Conservation (phyloP, 2,113 vertebrate species). For the Microcebus jonahi region DNA sequence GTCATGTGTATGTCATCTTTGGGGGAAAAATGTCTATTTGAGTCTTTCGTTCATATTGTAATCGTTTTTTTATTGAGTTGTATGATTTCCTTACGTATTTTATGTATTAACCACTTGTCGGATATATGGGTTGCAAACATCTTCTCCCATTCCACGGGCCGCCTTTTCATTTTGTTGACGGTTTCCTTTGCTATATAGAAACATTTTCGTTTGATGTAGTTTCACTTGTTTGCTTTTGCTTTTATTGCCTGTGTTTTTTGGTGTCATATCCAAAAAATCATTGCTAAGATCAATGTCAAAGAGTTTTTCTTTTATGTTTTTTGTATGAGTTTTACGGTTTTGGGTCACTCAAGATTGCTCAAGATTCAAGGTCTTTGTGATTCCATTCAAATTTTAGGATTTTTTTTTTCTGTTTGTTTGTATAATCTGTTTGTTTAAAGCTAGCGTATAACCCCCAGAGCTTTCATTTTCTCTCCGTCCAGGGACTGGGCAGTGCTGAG, state of each 20-base stretch:
- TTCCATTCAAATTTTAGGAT: neutral
- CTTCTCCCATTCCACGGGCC: neutral
- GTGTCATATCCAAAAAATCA: neutral
- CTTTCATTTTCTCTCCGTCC: neutral
- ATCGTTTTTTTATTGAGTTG: neutral
- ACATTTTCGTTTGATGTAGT: neutral
- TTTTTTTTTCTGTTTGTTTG: neutral
- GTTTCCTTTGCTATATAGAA: neutral
- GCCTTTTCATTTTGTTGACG: neutral
- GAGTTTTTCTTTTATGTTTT: neutral
- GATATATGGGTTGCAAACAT: neutral
- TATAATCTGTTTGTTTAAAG: neutral
- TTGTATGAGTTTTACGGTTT: neutral
- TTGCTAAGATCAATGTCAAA: neutral
- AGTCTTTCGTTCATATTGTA: neutral
- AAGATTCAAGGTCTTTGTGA: neutral
- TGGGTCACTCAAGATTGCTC: neutral
- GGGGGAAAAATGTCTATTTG: neutral
- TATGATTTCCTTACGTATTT: neutral
- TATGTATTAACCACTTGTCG: neutral
- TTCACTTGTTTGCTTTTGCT: neutral
- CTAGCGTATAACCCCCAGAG: neutral
- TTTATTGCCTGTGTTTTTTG: neutral
- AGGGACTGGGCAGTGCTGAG: neutral
- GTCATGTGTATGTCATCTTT: neutral